Percentiles rank a stretch among this genome's conserved stretches.
Evolutionary conservation across 2,888 invertebrate species (phyloP).

Genomic region (Cheilosia soror): DNA sequence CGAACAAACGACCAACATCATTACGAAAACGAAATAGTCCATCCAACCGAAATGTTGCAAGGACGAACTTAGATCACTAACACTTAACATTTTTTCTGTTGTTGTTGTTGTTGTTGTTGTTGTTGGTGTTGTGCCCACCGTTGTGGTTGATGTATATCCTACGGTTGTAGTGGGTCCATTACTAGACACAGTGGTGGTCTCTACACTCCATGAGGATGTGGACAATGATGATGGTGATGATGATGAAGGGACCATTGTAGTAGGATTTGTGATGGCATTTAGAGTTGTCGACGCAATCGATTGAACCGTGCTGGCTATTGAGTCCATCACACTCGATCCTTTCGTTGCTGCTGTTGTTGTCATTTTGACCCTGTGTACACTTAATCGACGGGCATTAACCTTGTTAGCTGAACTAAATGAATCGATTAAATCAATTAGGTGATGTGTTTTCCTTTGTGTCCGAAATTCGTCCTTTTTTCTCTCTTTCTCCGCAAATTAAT

Average conservation of each 20-base stretch:
- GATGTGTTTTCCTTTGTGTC: background rate
- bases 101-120: background rate
- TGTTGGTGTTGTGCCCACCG: background rate
- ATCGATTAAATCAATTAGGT: constrained; percentile 43
- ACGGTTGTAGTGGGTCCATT: background rate
- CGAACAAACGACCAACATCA: constrained; percentile 91
- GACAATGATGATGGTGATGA: constrained; percentile 23
- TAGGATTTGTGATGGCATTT: constrained; percentile 68
- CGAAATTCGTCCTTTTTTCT: background rate
- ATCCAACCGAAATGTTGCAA: constrained; percentile 88
- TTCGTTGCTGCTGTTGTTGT: constrained; percentile 39
- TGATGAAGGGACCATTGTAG: constrained; percentile 41
- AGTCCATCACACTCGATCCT: constrained; percentile 32
- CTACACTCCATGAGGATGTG: background rate
- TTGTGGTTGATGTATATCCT: constrained; percentile 18
- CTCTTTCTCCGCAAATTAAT: background rate
- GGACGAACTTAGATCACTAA: constrained; percentile 82
- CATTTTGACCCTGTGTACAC: constrained; percentile 33
- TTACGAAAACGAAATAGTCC: constrained; percentile 91
- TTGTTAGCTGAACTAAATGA: constrained; percentile 16
- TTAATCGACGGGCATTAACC: constrained; percentile 49
- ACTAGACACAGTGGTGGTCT: background rate
- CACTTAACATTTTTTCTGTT: constrained; percentile 77
- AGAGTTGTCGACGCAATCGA: constrained; percentile 59
- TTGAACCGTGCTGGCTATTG: constrained; percentile 58